Evolutionary conservation across 2,113 vertebrate genomes (phyloP), one percentile per base, ranked within the genome.

Genomic region (Lamprologus sp.): DNA sequence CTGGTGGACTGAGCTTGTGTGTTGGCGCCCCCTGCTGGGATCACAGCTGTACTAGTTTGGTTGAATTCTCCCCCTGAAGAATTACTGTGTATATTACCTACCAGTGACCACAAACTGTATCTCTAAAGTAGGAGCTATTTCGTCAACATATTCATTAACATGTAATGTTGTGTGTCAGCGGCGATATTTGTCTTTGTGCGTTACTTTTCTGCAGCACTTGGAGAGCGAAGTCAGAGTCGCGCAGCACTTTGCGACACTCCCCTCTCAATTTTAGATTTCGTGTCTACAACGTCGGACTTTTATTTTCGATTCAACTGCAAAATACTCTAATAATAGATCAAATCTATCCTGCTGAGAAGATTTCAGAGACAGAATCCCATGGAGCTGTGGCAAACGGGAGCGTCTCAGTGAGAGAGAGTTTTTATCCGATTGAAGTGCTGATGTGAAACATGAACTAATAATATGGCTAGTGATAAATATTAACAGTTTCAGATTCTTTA

Each of bases 11-110:
- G 79, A 77, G 28, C 26, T 83, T 86, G 81, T 92, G 35, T 73
- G 80, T 37, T 89, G 91, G 92, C 85, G 54, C 93, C 90, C 90
- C 77, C 94, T 94, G 70, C 82, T 95, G 95, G 93, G 17, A 5
- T 21, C 17, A 49, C 14, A 51, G 79, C 60, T 58, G 54, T 82
- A 88, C 65, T 84, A 88, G 9, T 60, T 85, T 19, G 35, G 14
- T 4, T 85, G 28, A 75, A 42, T 26, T 45, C 4, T 68, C 45
- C 7, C 7, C 7, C 58, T 58, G 23, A 77, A 81, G 6, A 83
- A 31, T 33, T 33, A 5, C 55, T 42, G 4, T 60, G 6, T 56
- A 31, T 58, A 11, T 73, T 58, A 9, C 4, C 4, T 47, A 58
- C 13, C 53, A 84, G 54, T 37, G 26, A 83, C 58, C 40, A 83